These are phyloP conservation scores for Aricia artaxerxes DNA, from an alignment of 2,888 invertebrate genomes.

Conservation along the genomic window DNA sequence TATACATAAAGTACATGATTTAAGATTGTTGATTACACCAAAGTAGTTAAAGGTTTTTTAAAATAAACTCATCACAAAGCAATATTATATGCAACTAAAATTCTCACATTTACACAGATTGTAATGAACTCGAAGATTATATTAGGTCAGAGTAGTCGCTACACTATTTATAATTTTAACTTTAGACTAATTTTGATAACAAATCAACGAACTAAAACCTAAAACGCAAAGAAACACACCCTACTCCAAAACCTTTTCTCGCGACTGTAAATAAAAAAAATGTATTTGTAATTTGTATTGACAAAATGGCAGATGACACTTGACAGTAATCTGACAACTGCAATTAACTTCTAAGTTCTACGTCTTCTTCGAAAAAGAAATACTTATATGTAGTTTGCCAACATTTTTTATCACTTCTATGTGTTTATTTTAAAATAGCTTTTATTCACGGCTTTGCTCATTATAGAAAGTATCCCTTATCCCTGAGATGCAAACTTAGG, in stretches of 20 bases:
- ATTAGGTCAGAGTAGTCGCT: slow-evolving; percentile 28
- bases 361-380: background rate
- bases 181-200: slow-evolving; percentile 36
- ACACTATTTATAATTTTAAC: slow-evolving; percentile 37
- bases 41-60: background rate
- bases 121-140: background rate
- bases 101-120: background rate
- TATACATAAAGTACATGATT: slow-evolving; percentile 12
- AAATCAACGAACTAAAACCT: slow-evolving; percentile 47
- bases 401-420: background rate
- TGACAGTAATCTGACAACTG: background rate
- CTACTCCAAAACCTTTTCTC: slow-evolving; percentile 70
- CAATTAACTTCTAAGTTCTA: background rate
- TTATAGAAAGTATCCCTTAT: too few relatives aligned
- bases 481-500: too few relatives aligned
- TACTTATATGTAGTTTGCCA: background rate
- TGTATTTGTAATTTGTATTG: slow-evolving; percentile 42
- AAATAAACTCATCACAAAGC: slow-evolving; percentile 11
- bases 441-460: too few relatives aligned
- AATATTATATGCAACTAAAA: background rate
- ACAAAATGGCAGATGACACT: slow-evolving; percentile 30
- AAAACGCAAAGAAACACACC: slow-evolving; percentile 71
- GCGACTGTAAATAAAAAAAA: slow-evolving; percentile 60
- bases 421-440: too few relatives aligned
- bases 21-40: slow-evolving; percentile 27